Conservation (phyloP, 2,797 vertebrate species). For the Salmo trutta region DNA sequence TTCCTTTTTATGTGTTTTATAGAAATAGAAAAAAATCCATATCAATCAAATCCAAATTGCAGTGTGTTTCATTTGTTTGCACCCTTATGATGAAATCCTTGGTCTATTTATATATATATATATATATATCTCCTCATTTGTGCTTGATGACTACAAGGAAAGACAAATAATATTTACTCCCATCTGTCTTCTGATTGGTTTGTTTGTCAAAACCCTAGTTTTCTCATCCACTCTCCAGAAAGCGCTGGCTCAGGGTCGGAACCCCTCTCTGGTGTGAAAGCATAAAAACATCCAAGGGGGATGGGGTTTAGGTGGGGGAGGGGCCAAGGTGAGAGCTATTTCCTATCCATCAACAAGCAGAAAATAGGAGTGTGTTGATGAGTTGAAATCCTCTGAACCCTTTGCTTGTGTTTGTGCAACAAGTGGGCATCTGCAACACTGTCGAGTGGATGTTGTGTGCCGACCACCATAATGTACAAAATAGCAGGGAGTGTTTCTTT, state of each 20-base stretch:
- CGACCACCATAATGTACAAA: background rate
- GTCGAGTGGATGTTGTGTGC: conserved; percentile 26
- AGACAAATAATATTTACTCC: background rate
- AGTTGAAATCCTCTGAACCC: conserved; percentile 37
- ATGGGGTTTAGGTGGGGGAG: background rate
- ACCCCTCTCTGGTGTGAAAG: conserved; percentile 9
- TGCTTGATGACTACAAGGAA: background rate
- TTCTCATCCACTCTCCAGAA: conserved; percentile 26
- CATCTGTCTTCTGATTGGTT: background rate
- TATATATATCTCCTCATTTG: background rate
- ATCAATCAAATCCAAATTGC: background rate
- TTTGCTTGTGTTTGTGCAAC: background rate
- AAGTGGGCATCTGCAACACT: conserved; percentile 28
- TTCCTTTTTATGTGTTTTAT: no score
- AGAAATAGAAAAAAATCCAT: background rate
- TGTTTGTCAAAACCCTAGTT: conserved; percentile 33
- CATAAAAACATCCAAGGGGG: conserved; percentile 33
- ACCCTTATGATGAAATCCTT: background rate
- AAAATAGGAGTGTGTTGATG: conserved; percentile 36
- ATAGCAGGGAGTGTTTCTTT: background rate
- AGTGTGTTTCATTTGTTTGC: background rate
- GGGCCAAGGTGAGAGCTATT: conserved; percentile 12
- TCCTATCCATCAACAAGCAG: conserved; percentile 39
- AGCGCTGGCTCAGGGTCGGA: background rate
- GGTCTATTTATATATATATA: background rate